Percentiles rank a stretch among this genome's conserved stretches.
phyloP scores from a whole-genome alignment of 2,888 invertebrate genomes.

The Drosophila siamana region DNA sequence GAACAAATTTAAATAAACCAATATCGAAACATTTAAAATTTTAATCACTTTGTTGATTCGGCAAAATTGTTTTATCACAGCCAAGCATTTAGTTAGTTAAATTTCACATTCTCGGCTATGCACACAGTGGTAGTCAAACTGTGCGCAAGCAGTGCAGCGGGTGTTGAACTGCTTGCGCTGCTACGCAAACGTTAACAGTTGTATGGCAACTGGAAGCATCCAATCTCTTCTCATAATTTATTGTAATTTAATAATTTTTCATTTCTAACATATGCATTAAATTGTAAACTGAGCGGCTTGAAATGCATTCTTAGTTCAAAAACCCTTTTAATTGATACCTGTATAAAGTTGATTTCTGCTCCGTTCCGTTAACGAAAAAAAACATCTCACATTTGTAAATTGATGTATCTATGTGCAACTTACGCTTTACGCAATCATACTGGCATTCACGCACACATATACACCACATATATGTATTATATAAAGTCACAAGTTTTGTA shows the following conservation, averaged over 20 bases:
- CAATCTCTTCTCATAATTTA: conserved; percentile 23
- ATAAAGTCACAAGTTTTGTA: conserved; percentile 70
- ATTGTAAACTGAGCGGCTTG: conserved; percentile 49
- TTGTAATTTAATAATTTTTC: conserved; percentile 24
- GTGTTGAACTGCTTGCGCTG: conserved; percentile 35
- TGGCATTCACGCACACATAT: conserved; percentile 12
- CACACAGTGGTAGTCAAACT: conserved; percentile 31
- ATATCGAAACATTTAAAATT: conserved; percentile 43
- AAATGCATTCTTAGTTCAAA: conserved; percentile 57
- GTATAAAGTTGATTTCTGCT: conserved; percentile 57
- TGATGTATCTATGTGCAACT: conserved; percentile 50
- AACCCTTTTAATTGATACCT: conserved; percentile 22
- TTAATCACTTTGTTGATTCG: conserved; percentile 9
- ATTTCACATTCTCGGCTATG: conserved; percentile 4
- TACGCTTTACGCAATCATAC: neutral
- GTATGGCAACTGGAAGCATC: conserved; percentile 34
- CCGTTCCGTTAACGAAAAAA: conserved; percentile 25
- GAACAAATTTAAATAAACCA: conserved; percentile 34
- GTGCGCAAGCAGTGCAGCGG: conserved; percentile 39
- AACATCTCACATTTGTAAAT: conserved; percentile 67
- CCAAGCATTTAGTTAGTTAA: no score
- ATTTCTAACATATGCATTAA: conserved; percentile 9
- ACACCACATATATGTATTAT: conserved; percentile 40
- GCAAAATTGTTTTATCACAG: neutral
- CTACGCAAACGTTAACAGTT: conserved; percentile 26